Evolutionary conservation across 2,113 vertebrate genomes (phyloP).

Genomic region (Seriola rivoliana): DNA sequence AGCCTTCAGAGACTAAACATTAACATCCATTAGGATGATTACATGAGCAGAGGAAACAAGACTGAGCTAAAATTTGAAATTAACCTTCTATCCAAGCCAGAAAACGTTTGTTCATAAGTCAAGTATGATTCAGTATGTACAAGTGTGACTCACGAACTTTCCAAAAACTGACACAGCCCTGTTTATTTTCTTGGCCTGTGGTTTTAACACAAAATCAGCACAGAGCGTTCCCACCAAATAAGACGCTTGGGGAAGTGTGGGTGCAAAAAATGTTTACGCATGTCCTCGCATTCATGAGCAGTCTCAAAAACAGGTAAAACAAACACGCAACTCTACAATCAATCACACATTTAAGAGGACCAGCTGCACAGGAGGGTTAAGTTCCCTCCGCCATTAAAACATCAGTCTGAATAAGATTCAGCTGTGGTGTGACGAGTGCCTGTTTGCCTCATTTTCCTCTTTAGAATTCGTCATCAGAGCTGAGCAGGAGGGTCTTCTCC

Average conservation of each 20-base stretch:
- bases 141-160: slow-evolving; percentile 51
- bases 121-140: slow-evolving; percentile 7
- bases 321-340: slow-evolving; percentile 15
- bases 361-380: background rate
- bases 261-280: background rate
- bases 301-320: slow-evolving; percentile 19
- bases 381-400: background rate
- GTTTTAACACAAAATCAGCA: slow-evolving; percentile 17
- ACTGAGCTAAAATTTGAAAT: slow-evolving; percentile 30
- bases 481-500: slow-evolving; percentile 96
- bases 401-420: slow-evolving; percentile 11
- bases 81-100: background rate
- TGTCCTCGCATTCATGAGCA: background rate
- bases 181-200: background rate
- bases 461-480: slow-evolving; percentile 97
- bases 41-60: background rate
- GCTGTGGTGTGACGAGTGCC: background rate
- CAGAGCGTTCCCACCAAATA: background rate
- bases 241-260: background rate
- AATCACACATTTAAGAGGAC: slow-evolving; percentile 6
- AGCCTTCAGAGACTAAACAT: background rate
- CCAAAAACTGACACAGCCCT: slow-evolving; percentile 3
- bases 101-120: slow-evolving; percentile 24
- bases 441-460: rapidly evolving
- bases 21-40: slow-evolving; percentile 1